Evolutionary conservation across 1,140 invertebrate genomes (phyloP).

Genomic region (Ceratoteleas bidentatus): DNA sequence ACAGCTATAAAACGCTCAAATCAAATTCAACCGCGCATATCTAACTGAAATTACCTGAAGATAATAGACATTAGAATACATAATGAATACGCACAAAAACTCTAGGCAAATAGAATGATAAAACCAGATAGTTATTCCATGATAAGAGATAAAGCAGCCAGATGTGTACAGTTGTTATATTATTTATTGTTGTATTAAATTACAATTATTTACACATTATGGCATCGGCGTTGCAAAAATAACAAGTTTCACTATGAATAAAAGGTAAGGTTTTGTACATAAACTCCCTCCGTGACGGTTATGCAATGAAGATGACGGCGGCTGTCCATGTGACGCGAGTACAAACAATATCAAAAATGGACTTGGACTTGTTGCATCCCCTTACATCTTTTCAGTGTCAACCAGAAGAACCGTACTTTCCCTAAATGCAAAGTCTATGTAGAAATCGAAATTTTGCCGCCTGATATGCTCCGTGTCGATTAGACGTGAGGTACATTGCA

Average conservation of each 20-base stretch:
- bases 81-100: too few species aligned
- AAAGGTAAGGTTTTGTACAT: constrained; percentile 48
- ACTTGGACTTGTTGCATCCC: constrained; percentile 10
- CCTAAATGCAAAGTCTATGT: constrained; percentile 41
- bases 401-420: constrained; percentile 8
- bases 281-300: constrained; percentile 34
- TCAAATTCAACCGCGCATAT: too few species aligned
- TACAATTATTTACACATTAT: constrained; percentile 63
- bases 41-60: too few species aligned
- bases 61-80: too few species aligned
- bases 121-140: too few species aligned
- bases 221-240: constrained; percentile 66
- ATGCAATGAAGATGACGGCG: constrained; percentile 27
- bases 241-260: constrained; percentile 52
- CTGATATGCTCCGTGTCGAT: background rate
- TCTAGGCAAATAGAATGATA: too few species aligned
- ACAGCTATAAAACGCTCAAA: too few species aligned
- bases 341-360: constrained; percentile 53
- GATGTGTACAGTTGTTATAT: constrained; percentile 8
- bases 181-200: constrained; percentile 55
- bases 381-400: background rate
- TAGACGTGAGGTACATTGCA: constrained; percentile 3
- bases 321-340: constrained; percentile 20
- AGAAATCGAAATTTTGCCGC: constrained; percentile 4
- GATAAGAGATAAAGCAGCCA: too few species aligned